phyloP scores from a whole-genome alignment of 92 coral and sea anemone genomes.

The Palythoa grandiflora region DNA sequence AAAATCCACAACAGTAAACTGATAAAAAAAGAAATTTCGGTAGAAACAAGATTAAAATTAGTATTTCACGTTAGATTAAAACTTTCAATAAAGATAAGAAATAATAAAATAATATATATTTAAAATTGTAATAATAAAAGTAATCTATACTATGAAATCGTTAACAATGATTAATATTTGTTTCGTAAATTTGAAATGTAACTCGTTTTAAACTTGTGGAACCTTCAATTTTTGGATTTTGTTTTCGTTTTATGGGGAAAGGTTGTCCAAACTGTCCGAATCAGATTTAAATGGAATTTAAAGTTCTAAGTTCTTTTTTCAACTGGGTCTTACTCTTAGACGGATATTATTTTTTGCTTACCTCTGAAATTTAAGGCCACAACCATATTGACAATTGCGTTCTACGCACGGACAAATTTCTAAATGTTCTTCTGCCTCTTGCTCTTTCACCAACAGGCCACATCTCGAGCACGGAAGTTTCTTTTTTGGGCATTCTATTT shows the following conservation, averaged over 20 bases:
- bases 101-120: too few relatives aligned
- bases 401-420: neutral
- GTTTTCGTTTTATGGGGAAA: neutral
- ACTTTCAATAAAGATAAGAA: too few relatives aligned
- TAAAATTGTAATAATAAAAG: too few relatives aligned
- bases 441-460: neutral
- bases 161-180: too few relatives aligned
- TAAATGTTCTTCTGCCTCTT: neutral
- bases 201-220: too few relatives aligned
- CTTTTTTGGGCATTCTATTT: neutral
- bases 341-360: neutral
- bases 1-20: too few relatives aligned
- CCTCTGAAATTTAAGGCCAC: slow-evolving; percentile 14
- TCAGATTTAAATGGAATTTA: too few relatives aligned
- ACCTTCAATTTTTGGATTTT: neutral
- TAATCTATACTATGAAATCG: too few relatives aligned
- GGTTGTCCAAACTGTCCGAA: neutral
- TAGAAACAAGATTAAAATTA: too few relatives aligned
- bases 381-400: neutral
- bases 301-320: neutral
- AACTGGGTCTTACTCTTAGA: neutral
- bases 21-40: too few relatives aligned
- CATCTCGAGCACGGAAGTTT: neutral
- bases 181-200: too few relatives aligned
- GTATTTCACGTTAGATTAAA: too few relatives aligned